These are phyloP conservation scores for Steinernema carpocapsae DNA, from an alignment of 2,888 invertebrate genomes.

Conservation along the genomic window DNA sequence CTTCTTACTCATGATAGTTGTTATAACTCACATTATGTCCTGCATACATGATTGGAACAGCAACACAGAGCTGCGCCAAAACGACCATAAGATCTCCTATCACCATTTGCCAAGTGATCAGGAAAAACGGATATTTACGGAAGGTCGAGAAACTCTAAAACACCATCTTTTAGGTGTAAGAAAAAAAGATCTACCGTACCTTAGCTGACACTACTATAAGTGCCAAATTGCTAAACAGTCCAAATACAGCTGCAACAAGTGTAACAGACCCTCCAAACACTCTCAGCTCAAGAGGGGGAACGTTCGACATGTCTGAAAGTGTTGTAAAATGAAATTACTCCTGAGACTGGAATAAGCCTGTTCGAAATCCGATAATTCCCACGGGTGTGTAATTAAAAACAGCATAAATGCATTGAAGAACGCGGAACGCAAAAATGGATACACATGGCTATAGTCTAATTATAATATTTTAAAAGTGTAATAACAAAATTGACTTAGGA, in stretches of 20 bases:
- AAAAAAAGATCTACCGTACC: too few relatives aligned
- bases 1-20: background rate
- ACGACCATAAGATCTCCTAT: constrained; percentile 1
- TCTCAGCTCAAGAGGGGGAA: background rate
- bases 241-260: background rate
- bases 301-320: too few relatives aligned
- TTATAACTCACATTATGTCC: background rate
- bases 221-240: background rate
- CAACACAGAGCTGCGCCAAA: background rate
- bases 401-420: too few relatives aligned
- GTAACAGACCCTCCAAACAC: background rate
- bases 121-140: constrained; percentile 3
- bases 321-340: too few relatives aligned
- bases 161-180: background rate
- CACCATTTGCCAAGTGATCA: constrained; percentile 20
- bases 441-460: too few relatives aligned
- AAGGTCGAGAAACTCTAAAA: background rate
- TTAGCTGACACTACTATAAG: background rate
- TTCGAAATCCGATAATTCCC: too few relatives aligned
- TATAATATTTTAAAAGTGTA: too few relatives aligned
- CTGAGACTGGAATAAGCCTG: too few relatives aligned
- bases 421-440: too few relatives aligned
- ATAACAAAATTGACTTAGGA: too few relatives aligned
- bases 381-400: too few relatives aligned
- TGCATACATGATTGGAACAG: background rate